These are phyloP conservation scores for Philaethria dido DNA, from an alignment of 2,888 invertebrate genomes.

Conservation along the genomic window DNA sequence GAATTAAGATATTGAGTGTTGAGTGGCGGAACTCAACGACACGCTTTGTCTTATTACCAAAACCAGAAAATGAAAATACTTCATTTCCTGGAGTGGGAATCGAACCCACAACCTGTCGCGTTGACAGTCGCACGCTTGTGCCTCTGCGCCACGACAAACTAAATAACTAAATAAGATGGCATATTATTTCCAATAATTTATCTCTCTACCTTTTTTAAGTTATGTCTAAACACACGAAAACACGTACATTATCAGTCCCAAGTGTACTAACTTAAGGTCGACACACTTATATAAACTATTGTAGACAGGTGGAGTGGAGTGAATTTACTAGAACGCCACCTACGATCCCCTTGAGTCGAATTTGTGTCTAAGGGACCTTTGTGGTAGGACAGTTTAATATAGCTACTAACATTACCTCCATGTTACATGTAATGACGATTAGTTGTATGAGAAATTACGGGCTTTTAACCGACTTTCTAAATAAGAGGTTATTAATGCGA, in stretches of 20 bases:
- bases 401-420: not conserved
- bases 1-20: no score
- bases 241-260: constrained; percentile 16
- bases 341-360: constrained; percentile 26
- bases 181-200: no score
- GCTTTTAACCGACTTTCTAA: no score
- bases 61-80: no score
- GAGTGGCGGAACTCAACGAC: no score
- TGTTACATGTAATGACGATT: not conserved
- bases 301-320: constrained; percentile 9
- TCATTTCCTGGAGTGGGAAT: no score
- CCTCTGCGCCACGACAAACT: no score
- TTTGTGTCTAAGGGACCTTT: constrained; percentile 25
- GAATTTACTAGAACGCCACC: constrained; percentile 13
- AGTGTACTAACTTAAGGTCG: constrained; percentile 8
- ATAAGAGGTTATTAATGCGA: no score
- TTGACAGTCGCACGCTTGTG: no score
- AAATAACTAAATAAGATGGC: no score
- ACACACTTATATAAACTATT: constrained; percentile 18
- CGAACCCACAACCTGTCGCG: no score
- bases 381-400: constrained; percentile 29
- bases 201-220: not conserved
- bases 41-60: no score
- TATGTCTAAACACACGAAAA: not conserved
- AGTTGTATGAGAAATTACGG: not conserved